Conservation (phyloP, 2,888 invertebrate species). For the Drosophila paracracens region DNA sequence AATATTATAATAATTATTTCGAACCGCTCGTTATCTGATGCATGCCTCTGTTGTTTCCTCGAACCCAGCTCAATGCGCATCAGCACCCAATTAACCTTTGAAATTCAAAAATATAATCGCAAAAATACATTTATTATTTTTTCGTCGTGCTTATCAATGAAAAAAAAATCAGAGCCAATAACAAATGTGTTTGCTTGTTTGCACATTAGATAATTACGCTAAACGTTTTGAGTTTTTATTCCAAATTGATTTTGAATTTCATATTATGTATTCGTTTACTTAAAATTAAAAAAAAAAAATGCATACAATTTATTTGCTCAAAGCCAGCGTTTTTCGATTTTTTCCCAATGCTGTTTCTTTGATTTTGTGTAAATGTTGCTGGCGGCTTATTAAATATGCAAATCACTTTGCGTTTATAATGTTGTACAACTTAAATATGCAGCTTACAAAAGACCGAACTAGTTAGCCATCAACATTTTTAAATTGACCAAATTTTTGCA, state of each 20-base stretch:
- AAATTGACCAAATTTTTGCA: constrained; percentile 42
- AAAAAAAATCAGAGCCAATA: constrained; percentile 6
- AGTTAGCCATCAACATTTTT: constrained; percentile 46
- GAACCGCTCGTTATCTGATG: constrained; percentile 42
- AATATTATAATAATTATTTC: constrained; percentile 29
- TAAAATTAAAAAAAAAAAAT: constrained; percentile 18
- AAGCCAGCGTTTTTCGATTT: constrained; percentile 17
- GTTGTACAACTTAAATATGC: constrained; percentile 69
- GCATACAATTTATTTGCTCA: constrained; percentile 40
- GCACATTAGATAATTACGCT: constrained; percentile 67
- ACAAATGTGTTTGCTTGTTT: constrained; percentile 28
- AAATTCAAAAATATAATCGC: constrained; percentile 22
- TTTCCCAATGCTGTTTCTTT: constrained; percentile 4
- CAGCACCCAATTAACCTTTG: constrained; percentile 70
- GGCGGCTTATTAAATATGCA: constrained; percentile 63
- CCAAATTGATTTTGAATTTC: constrained; percentile 62
- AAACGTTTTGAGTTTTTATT: constrained; percentile 75
- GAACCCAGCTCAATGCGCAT: constrained; percentile 32
- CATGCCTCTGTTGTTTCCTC: constrained; percentile 15
- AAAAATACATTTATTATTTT: constrained; percentile 7
- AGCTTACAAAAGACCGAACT: constrained; percentile 58
- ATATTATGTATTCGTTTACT: constrained; percentile 51
- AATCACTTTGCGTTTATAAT: constrained; percentile 61
- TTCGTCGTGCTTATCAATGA: constrained; percentile 46
- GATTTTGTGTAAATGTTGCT: constrained; percentile 27